These are phyloP conservation scores for Anguilla japonica DNA, from an alignment of 2,113 vertebrate species.

Conservation along the genomic window DNA sequence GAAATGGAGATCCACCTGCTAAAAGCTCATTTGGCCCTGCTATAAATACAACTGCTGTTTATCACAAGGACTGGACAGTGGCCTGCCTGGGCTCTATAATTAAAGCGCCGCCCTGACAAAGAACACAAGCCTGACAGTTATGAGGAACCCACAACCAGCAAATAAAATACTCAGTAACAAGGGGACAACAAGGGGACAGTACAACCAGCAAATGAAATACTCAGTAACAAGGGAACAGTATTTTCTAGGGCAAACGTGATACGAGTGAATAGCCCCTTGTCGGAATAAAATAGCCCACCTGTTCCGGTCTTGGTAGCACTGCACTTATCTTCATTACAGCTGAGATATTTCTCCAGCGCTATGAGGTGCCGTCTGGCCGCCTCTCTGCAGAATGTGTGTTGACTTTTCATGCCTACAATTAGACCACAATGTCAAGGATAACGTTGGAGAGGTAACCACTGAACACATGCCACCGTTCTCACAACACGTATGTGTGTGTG, in stretches of 20 bases:
- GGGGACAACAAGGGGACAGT: no score
- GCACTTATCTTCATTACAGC: neutral
- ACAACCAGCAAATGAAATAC: no score
- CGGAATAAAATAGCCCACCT: neutral
- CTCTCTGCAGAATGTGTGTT: conserved; percentile 23
- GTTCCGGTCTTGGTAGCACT: neutral
- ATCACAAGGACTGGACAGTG: neutral
- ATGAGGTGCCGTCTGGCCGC: conserved; percentile 23
- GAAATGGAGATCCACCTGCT: no score
- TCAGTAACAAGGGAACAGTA: no score
- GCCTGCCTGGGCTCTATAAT: neutral
- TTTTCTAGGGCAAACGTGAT: no score
- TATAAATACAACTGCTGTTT: neutral
- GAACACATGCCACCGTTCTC: no score
- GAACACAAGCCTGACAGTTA: neutral
- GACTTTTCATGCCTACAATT: conserved; percentile 3
- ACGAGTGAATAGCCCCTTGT: no score
- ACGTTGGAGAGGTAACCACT: no score
- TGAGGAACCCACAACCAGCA: neutral
- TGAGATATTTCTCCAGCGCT: conserved; percentile 5
- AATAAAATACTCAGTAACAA: neutral
- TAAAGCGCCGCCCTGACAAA: neutral
- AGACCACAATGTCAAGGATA: neutral
- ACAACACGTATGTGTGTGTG: no score
- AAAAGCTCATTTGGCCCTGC: no score